phyloP scores from a whole-genome alignment of 1,140 invertebrate species.

The Agrilus planipennis region DNA sequence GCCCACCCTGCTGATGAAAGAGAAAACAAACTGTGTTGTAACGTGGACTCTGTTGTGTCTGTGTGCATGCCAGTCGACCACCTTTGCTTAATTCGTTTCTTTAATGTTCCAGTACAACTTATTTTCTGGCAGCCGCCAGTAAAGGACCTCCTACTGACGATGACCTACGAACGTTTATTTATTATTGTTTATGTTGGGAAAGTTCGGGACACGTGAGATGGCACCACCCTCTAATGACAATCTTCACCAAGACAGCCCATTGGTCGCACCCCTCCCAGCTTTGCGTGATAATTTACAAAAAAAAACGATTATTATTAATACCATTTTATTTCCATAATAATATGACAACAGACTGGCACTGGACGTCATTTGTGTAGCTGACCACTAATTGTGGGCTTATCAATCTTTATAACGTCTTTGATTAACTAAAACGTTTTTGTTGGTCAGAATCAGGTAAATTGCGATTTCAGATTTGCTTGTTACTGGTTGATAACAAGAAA shows the following conservation, averaged over 20 bases:
- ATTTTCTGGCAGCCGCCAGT: slow-evolving; percentile 56
- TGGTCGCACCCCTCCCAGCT: slow-evolving; percentile 12
- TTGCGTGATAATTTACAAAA: slow-evolving; percentile 27
- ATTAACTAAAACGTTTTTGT: too few relatives aligned
- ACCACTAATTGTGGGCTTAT: too few relatives aligned
- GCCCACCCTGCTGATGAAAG: not conserved
- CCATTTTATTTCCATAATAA: too few relatives aligned
- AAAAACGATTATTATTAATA: slow-evolving; percentile 16
- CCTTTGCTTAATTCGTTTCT: slow-evolving; percentile 30
- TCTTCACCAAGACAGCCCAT: slow-evolving; percentile 2
- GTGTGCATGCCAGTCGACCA: slow-evolving; percentile 9
- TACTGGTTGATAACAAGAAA: too few relatives aligned
- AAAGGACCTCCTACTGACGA: slow-evolving; percentile 33
- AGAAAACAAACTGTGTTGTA: too few relatives aligned
- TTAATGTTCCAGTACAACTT: slow-evolving; percentile 60
- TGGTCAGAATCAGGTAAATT: too few relatives aligned
- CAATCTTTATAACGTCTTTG: too few relatives aligned
- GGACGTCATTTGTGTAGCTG: too few relatives aligned
- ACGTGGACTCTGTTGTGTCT: too few relatives aligned
- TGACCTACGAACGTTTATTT: slow-evolving; percentile 19
- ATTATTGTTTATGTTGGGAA: slow-evolving; percentile 12
- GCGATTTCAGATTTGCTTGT: too few relatives aligned
- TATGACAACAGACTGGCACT: too few relatives aligned
- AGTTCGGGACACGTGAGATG: slow-evolving; percentile 1
- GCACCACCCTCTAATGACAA: slow-evolving; percentile 6